Conservation (phyloP, 1,140 invertebrate genomes). For the Phymorhynchus buccinoides region DNA sequence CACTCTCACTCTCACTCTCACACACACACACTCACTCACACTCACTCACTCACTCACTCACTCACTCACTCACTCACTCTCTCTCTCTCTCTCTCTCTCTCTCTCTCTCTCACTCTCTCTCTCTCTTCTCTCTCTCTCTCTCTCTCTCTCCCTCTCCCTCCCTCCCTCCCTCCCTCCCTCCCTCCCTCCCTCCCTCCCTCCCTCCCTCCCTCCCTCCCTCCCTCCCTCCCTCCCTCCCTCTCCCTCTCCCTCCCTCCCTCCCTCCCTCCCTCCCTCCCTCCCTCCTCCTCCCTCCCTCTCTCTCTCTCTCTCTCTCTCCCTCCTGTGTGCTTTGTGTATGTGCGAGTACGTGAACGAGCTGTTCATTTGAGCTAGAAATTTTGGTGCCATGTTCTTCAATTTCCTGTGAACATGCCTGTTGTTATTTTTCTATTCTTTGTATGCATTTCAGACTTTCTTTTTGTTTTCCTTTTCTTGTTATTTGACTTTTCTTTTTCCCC, state of each 20-base stretch:
- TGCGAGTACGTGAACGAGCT: no score
- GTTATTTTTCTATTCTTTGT: no score
- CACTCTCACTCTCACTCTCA: not conserved
- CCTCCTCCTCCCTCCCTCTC: no score
- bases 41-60: not conserved
- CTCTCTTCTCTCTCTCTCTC: constrained; percentile 15
- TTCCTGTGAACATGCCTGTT: no score
- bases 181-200: not conserved
- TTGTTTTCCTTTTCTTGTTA: no score
- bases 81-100: no score
- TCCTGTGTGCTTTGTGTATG: no score
- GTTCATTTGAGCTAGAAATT: no score
- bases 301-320: no score
- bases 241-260: constrained; percentile 38
- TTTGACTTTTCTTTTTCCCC: no score
- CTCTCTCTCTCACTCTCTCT: not conserved
- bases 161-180: not conserved
- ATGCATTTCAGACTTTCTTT: no score
- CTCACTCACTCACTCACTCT: not conserved
- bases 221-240: constrained; percentile 25
- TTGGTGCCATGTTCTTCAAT: no score
- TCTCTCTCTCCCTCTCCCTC: not conserved
- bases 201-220: constrained; percentile 20
- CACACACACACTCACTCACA: not conserved
- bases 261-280: not conserved